Evolutionary conservation across 2,888 invertebrate species (phyloP), one percentile per base, ranked within the genome.

Genomic region (Rhingia campestris): DNA sequence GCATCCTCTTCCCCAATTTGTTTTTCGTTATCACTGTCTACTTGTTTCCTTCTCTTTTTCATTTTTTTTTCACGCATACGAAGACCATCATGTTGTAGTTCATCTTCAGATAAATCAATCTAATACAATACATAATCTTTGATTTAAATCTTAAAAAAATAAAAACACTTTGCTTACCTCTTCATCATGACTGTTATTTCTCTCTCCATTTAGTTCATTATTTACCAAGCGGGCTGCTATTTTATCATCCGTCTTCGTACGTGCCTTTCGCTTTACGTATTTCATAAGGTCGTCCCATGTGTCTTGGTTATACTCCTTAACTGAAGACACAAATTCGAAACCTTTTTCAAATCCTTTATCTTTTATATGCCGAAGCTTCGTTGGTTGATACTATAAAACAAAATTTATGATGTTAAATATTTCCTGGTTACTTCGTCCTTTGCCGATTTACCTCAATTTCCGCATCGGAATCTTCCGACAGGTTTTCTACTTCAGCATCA

Each of bases 171-270:
- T 14, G 56, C 32, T 72, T 61, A 87, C 87, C 73, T 91, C 91
- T 89, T 93, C 93, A 86, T 93, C 92, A 85, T 93, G 92, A 56
- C 91, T 91, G 79, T 93, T 93, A 0, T 93, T 93, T 3, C 92
- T 92, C 56, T 92, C 92, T 3, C 86, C 87, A 9, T 92, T 91
- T 70, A 92, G 92, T 2, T 92, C 92, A 66, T 92, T 89, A 86
- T 93, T 90, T 87, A 92, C 92, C 61, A 94, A 89, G 0, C 93
- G 92, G 86, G 93, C 93, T 47, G 94, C 93, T 86, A 97, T 97
- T 92, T 96, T 97, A 86, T 97, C 97, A 90, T 97, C 97, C 1
- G 96, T 93, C 88, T 96, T 96, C 12, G 94, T 94, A 87, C 95
- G 95, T 0, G 95, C 95, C 92, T 96, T 96, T 41, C 96, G 93